Base-by-base conservation (phyloP, 2,888 invertebrate species). In the Agrotis segetum region DNA sequence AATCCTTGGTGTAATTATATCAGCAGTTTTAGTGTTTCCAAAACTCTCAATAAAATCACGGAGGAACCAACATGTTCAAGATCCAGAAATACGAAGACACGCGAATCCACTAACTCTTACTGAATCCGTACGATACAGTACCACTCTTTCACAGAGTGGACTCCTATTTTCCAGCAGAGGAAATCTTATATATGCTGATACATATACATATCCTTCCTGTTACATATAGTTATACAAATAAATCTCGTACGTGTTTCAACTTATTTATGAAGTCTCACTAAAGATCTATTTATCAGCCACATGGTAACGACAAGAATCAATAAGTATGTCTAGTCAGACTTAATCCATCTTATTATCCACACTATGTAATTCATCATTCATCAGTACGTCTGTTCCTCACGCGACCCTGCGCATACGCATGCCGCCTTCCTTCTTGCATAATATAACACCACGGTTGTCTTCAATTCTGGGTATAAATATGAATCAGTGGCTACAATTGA, bases 321-420 rank as follows among this genome's bases (percentile, higher is more conserved):
- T 63, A 80, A 71, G 50, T 21, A 59, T 11, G n/a, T 13, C 14
- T 46, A 50, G 46, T 21, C 49, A 63, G 58, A 52, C 70, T 50
- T 59, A 70, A 63, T 79, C 58, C 67, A 79, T 77, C 66, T 74
- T 60, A 76, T 67, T 62, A 80, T 62, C 66, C 21, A 46, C 46
- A 69, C 24, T 67, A 49, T 70, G 40, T 72, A 44, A 71, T 53
- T 67, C 47, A 53, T 47, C 52, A 60, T 49, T 40, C 40, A 40
- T 40, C 11, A 1, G 49, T 53, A 56, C 24, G 71, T 59, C 44
- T 24, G 34, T 63, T 60, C 58, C 66, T 76, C 63, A 81, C 46
- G 55, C 19, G 46, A 73, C 21, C 24, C 19, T 64, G 77, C 77
- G 70, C 55, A 65, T 53, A 58, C 74, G 67, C 67, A 72, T 50